These are phyloP conservation scores for Steinernema feltiae DNA, from an alignment of 1,140 invertebrate genomes.

Conservation along the genomic window DNA sequence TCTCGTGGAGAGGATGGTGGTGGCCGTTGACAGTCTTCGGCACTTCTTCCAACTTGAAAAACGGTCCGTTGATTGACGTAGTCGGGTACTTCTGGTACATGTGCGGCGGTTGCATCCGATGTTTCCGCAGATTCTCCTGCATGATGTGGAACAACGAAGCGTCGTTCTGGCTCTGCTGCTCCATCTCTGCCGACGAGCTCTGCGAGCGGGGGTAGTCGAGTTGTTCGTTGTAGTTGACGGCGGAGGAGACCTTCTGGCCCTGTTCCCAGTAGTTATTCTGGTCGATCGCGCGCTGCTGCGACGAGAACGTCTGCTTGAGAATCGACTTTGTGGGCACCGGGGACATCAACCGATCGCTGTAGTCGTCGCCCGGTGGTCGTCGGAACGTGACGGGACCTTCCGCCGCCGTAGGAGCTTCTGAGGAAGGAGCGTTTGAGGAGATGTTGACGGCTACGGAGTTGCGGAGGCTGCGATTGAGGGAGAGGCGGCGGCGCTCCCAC, in stretches of 20 bases:
- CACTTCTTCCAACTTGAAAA: slow-evolving; percentile 52
- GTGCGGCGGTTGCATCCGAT: slow-evolving; percentile 31
- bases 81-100: slow-evolving; percentile 29
- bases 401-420: not conserved
- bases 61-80: slow-evolving; percentile 52
- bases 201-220: slow-evolving; percentile 17
- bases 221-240: slow-evolving; percentile 15
- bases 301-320: slow-evolving; percentile 21
- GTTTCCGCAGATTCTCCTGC: slow-evolving; percentile 49
- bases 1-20: not conserved
- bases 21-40: slow-evolving; percentile 13
- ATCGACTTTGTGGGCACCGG: slow-evolving; percentile 37
- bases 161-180: slow-evolving; percentile 17
- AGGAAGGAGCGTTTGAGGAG: slow-evolving; percentile 18
- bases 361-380: slow-evolving; percentile 32
- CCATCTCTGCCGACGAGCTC: slow-evolving; percentile 8
- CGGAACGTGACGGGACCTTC: not conserved
- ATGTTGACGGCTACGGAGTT: not conserved
- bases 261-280: slow-evolving; percentile 22
- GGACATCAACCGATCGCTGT: slow-evolving; percentile 39
- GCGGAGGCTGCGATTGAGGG: not conserved
- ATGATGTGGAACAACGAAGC: slow-evolving; percentile 33
- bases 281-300: slow-evolving; percentile 19
- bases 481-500: not conserved
- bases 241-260: slow-evolving; percentile 15